Evolutionary conservation across 2,797 vertebrate species (phyloP), one percentile per base, ranked within the genome.

Genomic region (Synanceia verrucosa): DNA sequence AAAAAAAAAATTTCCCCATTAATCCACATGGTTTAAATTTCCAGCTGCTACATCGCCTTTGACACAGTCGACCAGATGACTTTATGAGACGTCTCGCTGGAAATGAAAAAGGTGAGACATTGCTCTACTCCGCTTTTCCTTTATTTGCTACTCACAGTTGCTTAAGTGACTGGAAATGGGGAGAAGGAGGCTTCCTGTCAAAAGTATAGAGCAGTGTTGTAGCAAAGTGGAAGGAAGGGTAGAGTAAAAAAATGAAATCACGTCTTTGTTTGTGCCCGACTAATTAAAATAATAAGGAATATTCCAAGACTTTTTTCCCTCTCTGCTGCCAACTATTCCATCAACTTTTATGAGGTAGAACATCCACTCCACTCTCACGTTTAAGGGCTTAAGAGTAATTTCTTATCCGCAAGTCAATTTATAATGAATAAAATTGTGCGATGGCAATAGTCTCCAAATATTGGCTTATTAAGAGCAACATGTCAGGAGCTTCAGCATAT

Each of bases 21-120:
- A 87, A 89, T 79, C 75, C 70, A 62, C 70, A 66, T 34, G 71
- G 65, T 76, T 84, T 82, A 72, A 82, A 81, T 70, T 64, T 72
- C 53, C 41, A 50, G 65, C 72, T 89, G 68, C 66, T 56, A 46
- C 68, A 77, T 65, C 47, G 33, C 65, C 67, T 79, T 70, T 79
- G 81, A 76, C 79, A 70, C 37, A 10, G 74, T 66, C 48, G 64
- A 60, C 73, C 78, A 73, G 80, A 58, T 79, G 78, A 69, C 63
- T 79, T 82, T 18, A 41, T 31, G 72, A 81, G 65, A 79, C 65
- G 70, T 80, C 67, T 83, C 78, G 48, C 73, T 83, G 19, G 52
- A 76, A 82, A 74, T 47, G 41, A 10, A 29, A 37, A 28, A 29
- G 21, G 61, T 39, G 19, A 43, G 26, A 43, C 16, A 70, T 64